These are phyloP conservation scores for Oegoconia quadripuncta DNA, from an alignment of 2,888 invertebrate genomes.

Conservation along the genomic window DNA sequence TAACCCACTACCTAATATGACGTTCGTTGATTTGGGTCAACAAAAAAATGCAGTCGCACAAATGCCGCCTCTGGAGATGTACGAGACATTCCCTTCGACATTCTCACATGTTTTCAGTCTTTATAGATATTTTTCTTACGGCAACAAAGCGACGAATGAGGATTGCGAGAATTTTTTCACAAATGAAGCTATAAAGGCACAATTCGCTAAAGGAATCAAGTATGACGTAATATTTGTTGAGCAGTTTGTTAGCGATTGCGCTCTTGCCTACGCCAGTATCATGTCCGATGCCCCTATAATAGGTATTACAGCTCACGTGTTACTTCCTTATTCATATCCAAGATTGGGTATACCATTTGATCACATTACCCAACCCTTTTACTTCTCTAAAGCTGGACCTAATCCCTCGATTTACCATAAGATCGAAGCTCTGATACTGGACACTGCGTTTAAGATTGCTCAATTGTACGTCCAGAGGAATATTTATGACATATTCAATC, in stretches of 20 bases:
- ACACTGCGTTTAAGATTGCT: constrained; percentile 30
- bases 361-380: constrained; percentile 65
- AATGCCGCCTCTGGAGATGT: too few relatives aligned
- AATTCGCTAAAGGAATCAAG: constrained; percentile 32
- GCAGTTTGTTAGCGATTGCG: constrained; percentile 67
- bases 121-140: too few relatives aligned
- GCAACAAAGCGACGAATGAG: too few relatives aligned
- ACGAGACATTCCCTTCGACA: too few relatives aligned
- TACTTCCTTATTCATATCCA: constrained; percentile 67
- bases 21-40: too few relatives aligned
- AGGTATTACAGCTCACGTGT: constrained; percentile 68
- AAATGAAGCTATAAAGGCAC: constrained; percentile 37
- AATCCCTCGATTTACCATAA: constrained; percentile 42
- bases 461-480: constrained; percentile 43
- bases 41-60: too few relatives aligned
- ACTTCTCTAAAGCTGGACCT: constrained; percentile 52
- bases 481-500: constrained; percentile 49
- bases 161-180: constrained; percentile 50
- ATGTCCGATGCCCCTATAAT: constrained; percentile 69
- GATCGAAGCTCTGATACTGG: constrained; percentile 29
- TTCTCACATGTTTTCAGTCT: too few relatives aligned
- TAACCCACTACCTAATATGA: too few relatives aligned
- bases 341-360: constrained; percentile 70
- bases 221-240: constrained; percentile 71
- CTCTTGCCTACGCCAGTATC: constrained; percentile 50